A percentile compares a stretch with the other conserved stretches of the same genome.
Evolutionary conservation across 2,888 invertebrate genomes (phyloP).

Genomic region (Pseudeuparius sepicola): DNA sequence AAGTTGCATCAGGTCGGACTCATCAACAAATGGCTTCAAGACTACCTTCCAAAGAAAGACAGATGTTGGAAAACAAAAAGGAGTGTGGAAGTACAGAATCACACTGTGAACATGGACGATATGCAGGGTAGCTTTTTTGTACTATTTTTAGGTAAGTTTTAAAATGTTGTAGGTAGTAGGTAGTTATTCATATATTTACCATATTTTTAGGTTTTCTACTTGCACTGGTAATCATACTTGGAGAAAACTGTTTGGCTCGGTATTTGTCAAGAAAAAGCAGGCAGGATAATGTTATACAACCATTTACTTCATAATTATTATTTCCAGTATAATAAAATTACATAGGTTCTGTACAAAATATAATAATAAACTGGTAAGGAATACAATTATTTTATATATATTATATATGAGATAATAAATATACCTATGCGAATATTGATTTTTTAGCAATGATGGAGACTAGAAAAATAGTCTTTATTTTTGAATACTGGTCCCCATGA

Average conservation of each 20-base stretch:
- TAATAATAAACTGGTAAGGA: no score
- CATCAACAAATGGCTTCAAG: conserved; percentile 70
- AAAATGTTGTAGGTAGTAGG: neutral
- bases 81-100: conserved; percentile 63
- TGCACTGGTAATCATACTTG: conserved; percentile 40
- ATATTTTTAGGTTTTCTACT: conserved; percentile 41
- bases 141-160: conserved; percentile 67
- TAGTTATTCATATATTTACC: no score
- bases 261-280: conserved; percentile 6
- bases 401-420: conserved; percentile 1
- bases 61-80: conserved; percentile 62
- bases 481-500: conserved; percentile 67
- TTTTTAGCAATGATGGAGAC: conserved; percentile 52
- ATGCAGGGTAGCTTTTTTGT: conserved; percentile 92
- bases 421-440: neutral
- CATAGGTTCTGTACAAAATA: no score
- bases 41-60: conserved; percentile 68
- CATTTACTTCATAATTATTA: conserved; percentile 38
- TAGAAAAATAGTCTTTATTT: conserved; percentile 60
- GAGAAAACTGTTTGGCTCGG: conserved; percentile 14
- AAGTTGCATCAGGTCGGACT: conserved; percentile 77
- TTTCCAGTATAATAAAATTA: no score
- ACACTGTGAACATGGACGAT: conserved; percentile 79
- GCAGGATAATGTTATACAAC: conserved; percentile 44
- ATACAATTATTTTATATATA: conserved; percentile 3